Evolutionary conservation across 1,140 invertebrate genomes (phyloP).

Genomic region (Heterodera schachtii): DNA sequence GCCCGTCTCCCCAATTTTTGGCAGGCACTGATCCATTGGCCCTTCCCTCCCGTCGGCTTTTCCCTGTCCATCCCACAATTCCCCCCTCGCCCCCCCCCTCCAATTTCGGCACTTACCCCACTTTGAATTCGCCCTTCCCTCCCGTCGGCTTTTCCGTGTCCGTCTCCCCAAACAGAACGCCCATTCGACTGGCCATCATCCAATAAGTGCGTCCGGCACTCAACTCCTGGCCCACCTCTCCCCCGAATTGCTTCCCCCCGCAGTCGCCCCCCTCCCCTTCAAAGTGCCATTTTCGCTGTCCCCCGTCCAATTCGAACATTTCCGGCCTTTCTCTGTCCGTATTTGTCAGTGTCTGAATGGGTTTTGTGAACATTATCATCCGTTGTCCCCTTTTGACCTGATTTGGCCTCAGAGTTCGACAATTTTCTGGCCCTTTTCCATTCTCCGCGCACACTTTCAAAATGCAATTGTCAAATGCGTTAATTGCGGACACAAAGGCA

Average conservation of each 20-base stretch:
- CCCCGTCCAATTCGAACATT: conserved; percentile 27
- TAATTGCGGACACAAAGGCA: conserved; percentile 76
- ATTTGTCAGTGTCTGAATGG: conserved; percentile 2
- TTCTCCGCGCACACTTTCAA: conserved; percentile 21
- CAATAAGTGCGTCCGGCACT: conserved; percentile 17
- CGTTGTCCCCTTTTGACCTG: neutral
- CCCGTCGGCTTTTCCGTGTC: conserved; percentile 40
- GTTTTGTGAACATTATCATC: neutral
- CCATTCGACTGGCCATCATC: conserved; percentile 13
- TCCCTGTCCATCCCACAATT: too few relatives aligned
- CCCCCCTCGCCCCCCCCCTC: neutral
- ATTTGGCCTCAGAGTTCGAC: neutral
- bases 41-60: conserved; percentile 29
- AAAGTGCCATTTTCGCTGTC: conserved; percentile 13
- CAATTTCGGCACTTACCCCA: conserved; percentile 20
- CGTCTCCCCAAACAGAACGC: conserved; percentile 26
- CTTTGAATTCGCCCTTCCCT: conserved; percentile 45
- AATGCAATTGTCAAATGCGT: conserved; percentile 64
- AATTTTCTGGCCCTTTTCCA: neutral
- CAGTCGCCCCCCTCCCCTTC: conserved; percentile 24
- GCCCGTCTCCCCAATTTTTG: too few relatives aligned
- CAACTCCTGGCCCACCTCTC: neutral
- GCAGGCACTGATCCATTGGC: too few relatives aligned
- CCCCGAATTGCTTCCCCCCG: neutral
- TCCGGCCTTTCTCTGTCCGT: neutral